Percentiles rank a stretch among this genome's conserved stretches.
phyloP scores from a whole-genome alignment of 2,888 invertebrate species.

The Miltochrista miniata region DNA sequence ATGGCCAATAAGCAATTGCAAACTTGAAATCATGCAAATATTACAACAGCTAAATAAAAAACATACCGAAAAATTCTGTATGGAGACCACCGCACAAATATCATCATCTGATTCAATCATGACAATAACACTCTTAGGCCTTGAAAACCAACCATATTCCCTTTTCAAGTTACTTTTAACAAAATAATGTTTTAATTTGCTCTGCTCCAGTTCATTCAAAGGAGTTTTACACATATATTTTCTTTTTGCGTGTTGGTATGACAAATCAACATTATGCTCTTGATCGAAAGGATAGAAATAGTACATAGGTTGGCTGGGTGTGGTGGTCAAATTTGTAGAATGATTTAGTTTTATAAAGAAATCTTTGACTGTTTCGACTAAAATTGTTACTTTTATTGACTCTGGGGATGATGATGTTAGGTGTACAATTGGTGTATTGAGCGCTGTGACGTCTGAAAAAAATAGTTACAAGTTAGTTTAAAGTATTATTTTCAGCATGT shows the following conservation, averaged over 20 bases:
- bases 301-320: constrained; percentile 77
- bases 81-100: constrained; percentile 90
- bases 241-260: constrained; percentile 52
- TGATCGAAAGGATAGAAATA: constrained; percentile 82
- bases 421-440: constrained; percentile 85
- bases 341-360: constrained; percentile 81
- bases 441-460: constrained; percentile 61
- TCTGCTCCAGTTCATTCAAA: constrained; percentile 42
- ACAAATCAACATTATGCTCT: constrained; percentile 41
- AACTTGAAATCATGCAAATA: too few species aligned
- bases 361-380: constrained; percentile 82
- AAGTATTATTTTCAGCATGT: too few species aligned
- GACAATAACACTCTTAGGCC: constrained; percentile 83
- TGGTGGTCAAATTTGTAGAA: constrained; percentile 68
- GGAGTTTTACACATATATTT: constrained; percentile 84
- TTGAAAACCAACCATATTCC: constrained; percentile 55
- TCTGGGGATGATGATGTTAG: constrained; percentile 86
- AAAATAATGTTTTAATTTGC: constrained; percentile 29
- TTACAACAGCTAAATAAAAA: not conserved
- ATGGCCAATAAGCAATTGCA: too few species aligned
- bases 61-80: constrained; percentile 89
- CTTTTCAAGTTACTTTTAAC: constrained; percentile 40
- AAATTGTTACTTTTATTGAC: constrained; percentile 84
- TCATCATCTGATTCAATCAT: constrained; percentile 86
- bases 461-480: not conserved